A percentile compares a stretch with the other conserved stretches of the same genome.
These are phyloP conservation scores for Aegotheles bennettii DNA, from an alignment of 2,113 vertebrate species.

Conservation along the genomic window DNA sequence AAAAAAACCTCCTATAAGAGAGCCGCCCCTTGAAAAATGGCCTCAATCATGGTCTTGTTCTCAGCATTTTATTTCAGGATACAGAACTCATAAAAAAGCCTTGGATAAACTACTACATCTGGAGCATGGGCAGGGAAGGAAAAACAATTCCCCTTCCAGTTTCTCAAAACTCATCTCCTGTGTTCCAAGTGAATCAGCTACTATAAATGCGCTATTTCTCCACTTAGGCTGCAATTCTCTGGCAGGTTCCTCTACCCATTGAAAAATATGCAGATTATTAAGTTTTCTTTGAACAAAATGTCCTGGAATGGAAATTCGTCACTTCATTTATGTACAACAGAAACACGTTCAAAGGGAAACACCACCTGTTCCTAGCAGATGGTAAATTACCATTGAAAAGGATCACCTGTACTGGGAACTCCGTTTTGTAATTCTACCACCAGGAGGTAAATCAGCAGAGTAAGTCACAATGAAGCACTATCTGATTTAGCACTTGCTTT, in stretches of 20 bases:
- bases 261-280: constrained; percentile 28
- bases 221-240: background rate
- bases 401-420: constrained; percentile 29
- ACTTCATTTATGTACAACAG: constrained; percentile 4
- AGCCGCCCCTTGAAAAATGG: background rate
- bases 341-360: constrained; percentile 37
- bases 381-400: constrained; percentile 50
- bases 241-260: background rate
- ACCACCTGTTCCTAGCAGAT: constrained; percentile 63
- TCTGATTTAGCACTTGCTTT: background rate
- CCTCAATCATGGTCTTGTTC: background rate
- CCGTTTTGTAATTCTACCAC: background rate
- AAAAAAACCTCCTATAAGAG: background rate
- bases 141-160: background rate
- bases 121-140: background rate
- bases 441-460: constrained; percentile 17
- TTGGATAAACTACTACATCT: background rate
- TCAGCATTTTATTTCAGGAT: background rate
- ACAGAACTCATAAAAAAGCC: background rate
- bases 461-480: background rate
- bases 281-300: constrained; percentile 29
- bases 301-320: constrained; percentile 29
- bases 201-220: background rate
- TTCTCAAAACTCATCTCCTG: background rate
- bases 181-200: background rate